Conservation (phyloP, 2,113 vertebrate genomes). For the Epinephelus fuscoguttatus region DNA sequence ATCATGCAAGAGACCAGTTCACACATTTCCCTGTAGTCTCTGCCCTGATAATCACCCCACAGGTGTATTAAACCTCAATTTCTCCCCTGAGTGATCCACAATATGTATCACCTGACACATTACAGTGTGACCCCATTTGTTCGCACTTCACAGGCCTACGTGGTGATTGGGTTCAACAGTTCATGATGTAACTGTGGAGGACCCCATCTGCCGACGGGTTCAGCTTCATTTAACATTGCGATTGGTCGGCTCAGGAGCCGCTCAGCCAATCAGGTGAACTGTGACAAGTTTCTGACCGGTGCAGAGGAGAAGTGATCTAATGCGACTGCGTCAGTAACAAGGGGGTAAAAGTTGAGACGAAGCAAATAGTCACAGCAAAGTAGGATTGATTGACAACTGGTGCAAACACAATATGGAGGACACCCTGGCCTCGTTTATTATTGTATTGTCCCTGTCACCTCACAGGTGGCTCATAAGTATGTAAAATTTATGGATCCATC, state of each 20-base stretch:
- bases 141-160: slow-evolving; percentile 51
- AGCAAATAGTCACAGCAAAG: slow-evolving; percentile 21
- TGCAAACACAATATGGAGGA: slow-evolving; percentile 38
- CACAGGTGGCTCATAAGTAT: slow-evolving; percentile 45
- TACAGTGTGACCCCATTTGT: slow-evolving; percentile 68
- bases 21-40: slow-evolving; percentile 17
- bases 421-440: slow-evolving; percentile 6
- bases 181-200: slow-evolving; percentile 70
- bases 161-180: slow-evolving; percentile 81
- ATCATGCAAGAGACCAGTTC: slow-evolving; percentile 26
- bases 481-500: slow-evolving; percentile 39
- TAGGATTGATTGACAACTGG: slow-evolving; percentile 43
- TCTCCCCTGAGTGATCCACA: slow-evolving; percentile 50
- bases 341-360: slow-evolving; percentile 21
- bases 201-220: slow-evolving; percentile 72
- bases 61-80: slow-evolving; percentile 71
- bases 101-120: slow-evolving; percentile 65
- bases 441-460: slow-evolving; percentile 5
- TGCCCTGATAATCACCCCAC: slow-evolving; percentile 57
- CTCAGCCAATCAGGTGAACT: slow-evolving; percentile 55
- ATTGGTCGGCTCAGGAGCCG: slow-evolving; percentile 49
- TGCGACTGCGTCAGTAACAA: slow-evolving; percentile 16
- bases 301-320: slow-evolving; percentile 24
- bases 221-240: slow-evolving; percentile 69
- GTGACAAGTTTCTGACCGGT: slow-evolving; percentile 50